A percentile compares a stretch with the other conserved stretches of the same genome.
Evolutionary conservation across 2,888 invertebrate species (phyloP).

Genomic region (Drosophila acutilabella): DNA sequence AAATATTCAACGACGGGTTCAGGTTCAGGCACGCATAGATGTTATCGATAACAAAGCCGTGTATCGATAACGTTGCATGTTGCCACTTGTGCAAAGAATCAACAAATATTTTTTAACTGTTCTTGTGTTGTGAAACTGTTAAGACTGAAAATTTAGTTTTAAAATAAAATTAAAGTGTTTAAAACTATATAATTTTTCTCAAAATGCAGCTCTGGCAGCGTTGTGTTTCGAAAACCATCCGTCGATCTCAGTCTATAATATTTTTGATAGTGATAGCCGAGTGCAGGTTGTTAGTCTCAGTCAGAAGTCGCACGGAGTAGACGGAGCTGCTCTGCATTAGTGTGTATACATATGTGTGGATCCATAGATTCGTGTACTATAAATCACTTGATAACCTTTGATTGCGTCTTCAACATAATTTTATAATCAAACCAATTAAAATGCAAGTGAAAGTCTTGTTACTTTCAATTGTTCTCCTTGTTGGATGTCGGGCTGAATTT

Average conservation of each 20-base stretch:
- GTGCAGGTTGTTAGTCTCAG: not conserved
- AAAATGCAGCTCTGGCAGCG: too few relatives aligned
- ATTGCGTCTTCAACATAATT: too few relatives aligned
- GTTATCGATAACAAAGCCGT: not conserved
- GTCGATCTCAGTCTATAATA: not conserved
- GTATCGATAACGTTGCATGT: not conserved
- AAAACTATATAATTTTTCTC: too few relatives aligned
- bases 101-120: too few relatives aligned
- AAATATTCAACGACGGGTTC: not conserved
- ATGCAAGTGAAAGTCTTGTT: conserved; percentile 8
- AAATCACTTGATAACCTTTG: conserved; percentile 12
- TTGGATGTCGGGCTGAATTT: not conserved
- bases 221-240: too few relatives aligned
- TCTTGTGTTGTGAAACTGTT: too few relatives aligned
- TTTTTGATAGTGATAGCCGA: not conserved
- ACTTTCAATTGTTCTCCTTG: not conserved
- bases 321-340: not conserved
- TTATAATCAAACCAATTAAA: not conserved
- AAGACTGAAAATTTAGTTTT: too few relatives aligned
- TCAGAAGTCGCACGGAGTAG: not conserved
- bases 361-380: too few relatives aligned
- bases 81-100: too few relatives aligned
- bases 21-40: not conserved
- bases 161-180: too few relatives aligned
- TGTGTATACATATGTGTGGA: too few relatives aligned